Conservation (phyloP, 2,888 invertebrate species). For the Anarsia innoxiella region DNA sequence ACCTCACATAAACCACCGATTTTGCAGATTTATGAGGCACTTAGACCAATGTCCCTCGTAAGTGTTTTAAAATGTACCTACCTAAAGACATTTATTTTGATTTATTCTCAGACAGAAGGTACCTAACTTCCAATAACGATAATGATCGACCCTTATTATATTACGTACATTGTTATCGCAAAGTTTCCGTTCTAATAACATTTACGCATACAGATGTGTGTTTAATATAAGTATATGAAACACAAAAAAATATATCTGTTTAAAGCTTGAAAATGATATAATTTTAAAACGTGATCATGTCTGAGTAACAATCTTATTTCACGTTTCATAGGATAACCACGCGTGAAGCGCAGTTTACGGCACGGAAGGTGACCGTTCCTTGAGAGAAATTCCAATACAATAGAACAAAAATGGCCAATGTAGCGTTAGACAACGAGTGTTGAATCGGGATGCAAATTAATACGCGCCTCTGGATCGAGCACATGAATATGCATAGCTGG, state of each 20-base stretch:
- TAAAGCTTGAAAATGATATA: no score
- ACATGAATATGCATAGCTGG: conserved; percentile 68
- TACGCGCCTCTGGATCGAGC: conserved; percentile 62
- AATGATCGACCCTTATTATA: neutral
- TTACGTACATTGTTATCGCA: no score
- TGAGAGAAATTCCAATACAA: no score
- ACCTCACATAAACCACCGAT: conserved; percentile 35
- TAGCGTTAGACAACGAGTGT: conserved; percentile 45
- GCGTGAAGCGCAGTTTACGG: no score
- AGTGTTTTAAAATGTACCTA: conserved; percentile 44
- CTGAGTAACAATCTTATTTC: conserved; percentile 26
- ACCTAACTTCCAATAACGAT: no score
- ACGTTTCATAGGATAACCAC: conserved; percentile 45
- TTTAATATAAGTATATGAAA: no score
- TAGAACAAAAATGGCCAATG: conserved; percentile 61
- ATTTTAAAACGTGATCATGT: neutral
- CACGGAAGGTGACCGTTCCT: no score
- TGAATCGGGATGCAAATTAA: conserved; percentile 70
- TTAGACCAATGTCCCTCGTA: conserved; percentile 43
- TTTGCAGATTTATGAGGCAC: conserved; percentile 48
- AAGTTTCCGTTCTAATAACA: no score
- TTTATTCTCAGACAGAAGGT: conserved; percentile 23
- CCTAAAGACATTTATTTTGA: conserved; percentile 29
- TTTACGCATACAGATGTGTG: no score
- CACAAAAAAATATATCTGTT: no score